Evolutionary conservation across 2,113 vertebrate species (phyloP).

Genomic region (Danio rerio): GRCz12tu NC_133180.1:63530001-63530500

Average conservation of each 20-base stretch:
- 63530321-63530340: background rate
- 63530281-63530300: background rate
- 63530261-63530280: background rate
- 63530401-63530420: no score
- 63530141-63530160: background rate
- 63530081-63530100: background rate
- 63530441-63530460: no score
- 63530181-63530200: conserved; percentile 17
- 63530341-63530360: background rate
- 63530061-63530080: background rate
- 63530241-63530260: background rate
- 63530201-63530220: background rate
- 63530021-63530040: conserved; percentile 16
- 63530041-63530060: background rate
- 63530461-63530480: no score
- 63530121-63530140: conserved; percentile 16
- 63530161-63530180: conserved; percentile 1
- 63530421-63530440: no score
- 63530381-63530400: background rate
- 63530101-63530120: background rate
- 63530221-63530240: background rate
- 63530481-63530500: no score
- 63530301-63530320: background rate
- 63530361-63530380: background rate
- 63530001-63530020: conserved; percentile 17